Evolutionary conservation across 1,140 invertebrate genomes (phyloP).

Genomic region (Cryptotermes secundus): DNA sequence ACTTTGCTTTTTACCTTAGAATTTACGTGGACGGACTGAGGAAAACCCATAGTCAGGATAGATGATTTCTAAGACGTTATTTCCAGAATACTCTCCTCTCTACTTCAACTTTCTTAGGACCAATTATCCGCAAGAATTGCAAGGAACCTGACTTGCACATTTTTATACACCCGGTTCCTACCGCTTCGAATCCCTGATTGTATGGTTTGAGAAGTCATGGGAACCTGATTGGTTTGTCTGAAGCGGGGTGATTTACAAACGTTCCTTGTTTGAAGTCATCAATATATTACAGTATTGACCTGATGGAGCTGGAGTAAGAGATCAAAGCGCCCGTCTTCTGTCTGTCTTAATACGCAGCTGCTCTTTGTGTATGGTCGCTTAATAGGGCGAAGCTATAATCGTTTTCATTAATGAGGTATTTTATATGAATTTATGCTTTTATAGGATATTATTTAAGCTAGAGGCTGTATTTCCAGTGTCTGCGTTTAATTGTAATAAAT

Average conservation of each 20-base stretch:
- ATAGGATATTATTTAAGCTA: background rate
- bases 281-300: background rate
- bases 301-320: background rate
- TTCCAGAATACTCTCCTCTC: too few relatives aligned
- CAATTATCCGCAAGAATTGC: background rate
- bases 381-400: background rate
- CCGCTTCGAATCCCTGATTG: background rate
- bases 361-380: background rate
- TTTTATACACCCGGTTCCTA: background rate
- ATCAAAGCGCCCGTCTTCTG: background rate
- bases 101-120: too few relatives aligned
- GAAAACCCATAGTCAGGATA: too few relatives aligned
- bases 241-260: conserved; percentile 13
- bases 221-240: conserved; percentile 18
- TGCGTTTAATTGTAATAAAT: too few relatives aligned
- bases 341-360: background rate
- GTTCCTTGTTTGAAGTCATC: background rate
- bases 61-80: too few relatives aligned
- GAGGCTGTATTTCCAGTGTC: too few relatives aligned
- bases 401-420: background rate
- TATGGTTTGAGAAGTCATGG: background rate
- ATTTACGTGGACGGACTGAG: too few relatives aligned
- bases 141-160: too few relatives aligned
- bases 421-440: background rate
- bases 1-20: too few relatives aligned